These are phyloP conservation scores for Lasioglossum morio DNA, from an alignment of 2,888 invertebrate genomes.

Conservation along the genomic window DNA sequence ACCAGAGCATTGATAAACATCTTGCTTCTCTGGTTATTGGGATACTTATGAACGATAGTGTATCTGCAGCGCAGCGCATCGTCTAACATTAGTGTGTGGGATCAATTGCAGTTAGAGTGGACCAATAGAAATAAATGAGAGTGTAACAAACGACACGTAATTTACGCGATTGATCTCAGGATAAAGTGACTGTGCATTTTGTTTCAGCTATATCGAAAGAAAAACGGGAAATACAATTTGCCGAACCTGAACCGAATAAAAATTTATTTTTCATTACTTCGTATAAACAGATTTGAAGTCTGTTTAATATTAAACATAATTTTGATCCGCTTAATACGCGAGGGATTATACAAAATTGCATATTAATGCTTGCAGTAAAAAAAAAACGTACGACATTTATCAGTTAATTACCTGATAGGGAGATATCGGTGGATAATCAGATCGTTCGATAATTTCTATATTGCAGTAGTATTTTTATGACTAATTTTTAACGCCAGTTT, in stretches of 20 bases:
- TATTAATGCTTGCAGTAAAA: background rate
- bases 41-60: background rate
- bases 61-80: background rate
- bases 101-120: constrained; percentile 4
- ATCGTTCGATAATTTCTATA: background rate
- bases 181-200: background rate
- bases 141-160: background rate
- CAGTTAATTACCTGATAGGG: background rate
- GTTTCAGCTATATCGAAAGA: background rate
- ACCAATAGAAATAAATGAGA: constrained; percentile 6
- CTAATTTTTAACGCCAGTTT: background rate
- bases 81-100: background rate
- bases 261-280: too few species aligned
- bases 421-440: background rate
- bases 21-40: background rate
- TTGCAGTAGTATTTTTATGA: background rate
- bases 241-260: background rate
- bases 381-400: background rate
- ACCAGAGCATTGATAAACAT: background rate
- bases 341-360: background rate
- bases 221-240: background rate
- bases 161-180: background rate
- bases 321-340: background rate
- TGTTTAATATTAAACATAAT: background rate
- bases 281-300: background rate